Conservation (phyloP, 1,140 invertebrate genomes). For the Macrobrachium rosenbergii region DNA sequence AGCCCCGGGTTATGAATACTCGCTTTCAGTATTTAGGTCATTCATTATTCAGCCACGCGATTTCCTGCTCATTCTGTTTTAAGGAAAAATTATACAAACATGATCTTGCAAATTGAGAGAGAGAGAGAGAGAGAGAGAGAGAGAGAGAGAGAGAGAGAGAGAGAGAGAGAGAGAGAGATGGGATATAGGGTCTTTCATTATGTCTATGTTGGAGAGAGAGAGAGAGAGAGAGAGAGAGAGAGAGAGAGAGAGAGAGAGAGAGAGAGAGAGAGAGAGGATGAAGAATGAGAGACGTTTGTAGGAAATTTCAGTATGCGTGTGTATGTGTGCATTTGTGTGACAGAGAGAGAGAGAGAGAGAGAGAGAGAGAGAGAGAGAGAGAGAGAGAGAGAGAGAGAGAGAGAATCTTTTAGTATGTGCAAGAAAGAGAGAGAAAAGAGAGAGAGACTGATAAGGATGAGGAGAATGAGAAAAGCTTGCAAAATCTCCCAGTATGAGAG, state of each 20-base stretch:
- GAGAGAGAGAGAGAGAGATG: conserved; percentile 6
- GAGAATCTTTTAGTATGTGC: too few relatives aligned
- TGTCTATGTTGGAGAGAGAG: too few relatives aligned
- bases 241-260: too few relatives aligned
- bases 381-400: background rate
- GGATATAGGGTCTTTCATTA: background rate
- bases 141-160: background rate
- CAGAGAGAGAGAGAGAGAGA: background rate
- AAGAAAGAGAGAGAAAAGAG: background rate
- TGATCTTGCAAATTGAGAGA: too few relatives aligned
- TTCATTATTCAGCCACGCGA: too few relatives aligned
- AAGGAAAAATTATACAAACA: background rate
- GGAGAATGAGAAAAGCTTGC: background rate
- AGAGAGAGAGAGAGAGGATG: background rate
- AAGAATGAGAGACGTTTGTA: background rate
- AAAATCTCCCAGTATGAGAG: too few relatives aligned
- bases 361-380: too few relatives aligned
- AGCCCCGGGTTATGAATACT: too few relatives aligned
- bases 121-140: background rate
- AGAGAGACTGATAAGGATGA: background rate
- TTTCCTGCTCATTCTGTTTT: background rate
- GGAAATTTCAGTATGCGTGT: too few relatives aligned
- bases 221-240: too few relatives aligned
- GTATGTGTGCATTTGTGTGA: too few relatives aligned
- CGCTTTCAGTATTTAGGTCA: too few relatives aligned